Conservation (phyloP, 2,113 vertebrate species). For the Psilopogon haemacephalus region DNA sequence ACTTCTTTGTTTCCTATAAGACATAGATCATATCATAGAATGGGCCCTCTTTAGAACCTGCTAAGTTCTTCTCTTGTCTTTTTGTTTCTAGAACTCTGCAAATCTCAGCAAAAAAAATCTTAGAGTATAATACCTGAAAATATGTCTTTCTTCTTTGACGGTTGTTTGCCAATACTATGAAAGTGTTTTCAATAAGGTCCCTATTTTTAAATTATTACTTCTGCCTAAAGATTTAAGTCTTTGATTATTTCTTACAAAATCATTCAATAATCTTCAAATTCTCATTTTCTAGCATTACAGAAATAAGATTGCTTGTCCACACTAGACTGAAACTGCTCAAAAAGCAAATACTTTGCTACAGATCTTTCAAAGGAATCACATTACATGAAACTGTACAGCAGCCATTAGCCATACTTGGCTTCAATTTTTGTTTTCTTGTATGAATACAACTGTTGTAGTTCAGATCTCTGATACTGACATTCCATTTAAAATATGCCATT, state of each 20-base stretch:
- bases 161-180: neutral
- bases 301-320: neutral
- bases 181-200: neutral
- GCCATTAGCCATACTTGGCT: neutral
- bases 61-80: no score
- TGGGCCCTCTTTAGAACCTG: neutral
- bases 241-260: neutral
- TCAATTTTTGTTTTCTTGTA: neutral
- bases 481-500: neutral
- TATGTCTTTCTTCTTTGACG: neutral
- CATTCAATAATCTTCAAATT: neutral
- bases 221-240: neutral
- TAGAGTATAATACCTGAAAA: neutral
- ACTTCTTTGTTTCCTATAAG: neutral
- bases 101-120: neutral
- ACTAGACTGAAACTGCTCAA: neutral
- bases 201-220: neutral
- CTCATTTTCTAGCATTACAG: neutral
- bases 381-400: neutral
- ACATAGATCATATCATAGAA: neutral
- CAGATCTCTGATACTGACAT: neutral
- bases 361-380: neutral
- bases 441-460: neutral
- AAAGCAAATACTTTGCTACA: neutral
- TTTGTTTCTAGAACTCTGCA: neutral